These are phyloP conservation scores for Antheraea assamensis DNA, from an alignment of 2,888 invertebrate genomes.

Conservation along the genomic window DNA sequence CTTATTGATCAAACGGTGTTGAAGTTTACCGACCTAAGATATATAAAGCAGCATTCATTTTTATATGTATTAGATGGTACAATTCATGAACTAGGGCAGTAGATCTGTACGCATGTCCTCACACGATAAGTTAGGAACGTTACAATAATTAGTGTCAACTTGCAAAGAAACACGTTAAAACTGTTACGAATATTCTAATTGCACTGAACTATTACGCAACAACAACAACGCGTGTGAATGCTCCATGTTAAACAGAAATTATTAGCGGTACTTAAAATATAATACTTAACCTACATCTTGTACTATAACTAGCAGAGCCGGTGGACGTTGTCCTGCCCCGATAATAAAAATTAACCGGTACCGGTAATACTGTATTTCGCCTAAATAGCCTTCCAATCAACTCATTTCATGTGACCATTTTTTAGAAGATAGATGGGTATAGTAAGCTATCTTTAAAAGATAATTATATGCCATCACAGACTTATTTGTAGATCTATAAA, in stretches of 20 bases:
- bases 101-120: slow-evolving; percentile 27
- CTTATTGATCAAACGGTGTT: too few relatives aligned
- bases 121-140: slow-evolving; percentile 34
- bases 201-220: slow-evolving; percentile 31
- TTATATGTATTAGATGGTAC: neutral
- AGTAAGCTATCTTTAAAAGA: too few relatives aligned
- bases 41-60: too few relatives aligned
- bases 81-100: slow-evolving; percentile 14
- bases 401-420: too few relatives aligned
- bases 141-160: slow-evolving; percentile 50
- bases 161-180: slow-evolving; percentile 55
- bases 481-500: too few relatives aligned
- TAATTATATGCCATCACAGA: too few relatives aligned
- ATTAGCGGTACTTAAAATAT: neutral
- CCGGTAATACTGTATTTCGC: too few relatives aligned
- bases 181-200: slow-evolving; percentile 58
- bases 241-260: slow-evolving; percentile 21
- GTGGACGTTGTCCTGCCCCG: too few relatives aligned
- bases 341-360: too few relatives aligned
- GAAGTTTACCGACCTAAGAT: too few relatives aligned
- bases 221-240: slow-evolving; percentile 16
- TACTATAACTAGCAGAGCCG: neutral
- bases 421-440: too few relatives aligned
- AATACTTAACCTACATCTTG: slow-evolving; percentile 1
- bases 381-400: too few relatives aligned